phyloP scores from a whole-genome alignment of 2,113 vertebrate species.

The Antechinus flavipes region DNA sequence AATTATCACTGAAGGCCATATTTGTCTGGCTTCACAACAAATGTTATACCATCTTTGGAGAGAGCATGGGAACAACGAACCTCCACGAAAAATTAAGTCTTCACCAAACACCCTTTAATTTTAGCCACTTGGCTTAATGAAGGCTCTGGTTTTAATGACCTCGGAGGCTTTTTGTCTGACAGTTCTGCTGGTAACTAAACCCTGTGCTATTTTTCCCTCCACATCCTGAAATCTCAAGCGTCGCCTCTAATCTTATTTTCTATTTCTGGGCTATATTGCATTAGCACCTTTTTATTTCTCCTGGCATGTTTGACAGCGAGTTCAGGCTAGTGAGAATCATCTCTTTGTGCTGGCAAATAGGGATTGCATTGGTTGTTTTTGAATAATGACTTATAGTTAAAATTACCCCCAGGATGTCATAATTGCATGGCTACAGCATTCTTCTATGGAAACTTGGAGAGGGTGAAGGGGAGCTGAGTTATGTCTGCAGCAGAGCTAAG shows the following conservation, averaged over 20 bases:
- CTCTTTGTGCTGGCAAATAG: constrained; percentile 74
- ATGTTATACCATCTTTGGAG: constrained; percentile 52
- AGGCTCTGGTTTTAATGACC: constrained; percentile 67
- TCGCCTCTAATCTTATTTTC: constrained; percentile 77
- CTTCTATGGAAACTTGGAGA: constrained; percentile 52
- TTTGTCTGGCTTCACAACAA: background rate
- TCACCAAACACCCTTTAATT: constrained; percentile 59
- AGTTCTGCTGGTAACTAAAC: constrained; percentile 70
- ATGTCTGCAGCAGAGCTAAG: background rate
- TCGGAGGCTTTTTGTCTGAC: constrained; percentile 67
- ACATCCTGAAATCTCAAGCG: constrained; percentile 54
- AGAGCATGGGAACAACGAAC: constrained; percentile 62
- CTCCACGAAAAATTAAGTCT: constrained; percentile 69
- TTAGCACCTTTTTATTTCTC: constrained; percentile 79
- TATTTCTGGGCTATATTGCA: constrained; percentile 68
- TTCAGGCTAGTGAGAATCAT: constrained; percentile 73
- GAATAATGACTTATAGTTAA: constrained; percentile 77
- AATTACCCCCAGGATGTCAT: constrained; percentile 72
- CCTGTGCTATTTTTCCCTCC: background rate
- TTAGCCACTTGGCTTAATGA: constrained; percentile 62
- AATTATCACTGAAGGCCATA: background rate
- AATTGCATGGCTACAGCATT: constrained; percentile 73
- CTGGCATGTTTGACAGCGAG: constrained; percentile 72
- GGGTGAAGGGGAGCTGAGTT: background rate
- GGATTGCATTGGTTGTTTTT: constrained; percentile 69